A percentile compares a stretch with the other conserved stretches of the same genome.
Evolutionary conservation across 2,888 invertebrate genomes (phyloP).

Genomic region (Tetragnatha montana): DNA sequence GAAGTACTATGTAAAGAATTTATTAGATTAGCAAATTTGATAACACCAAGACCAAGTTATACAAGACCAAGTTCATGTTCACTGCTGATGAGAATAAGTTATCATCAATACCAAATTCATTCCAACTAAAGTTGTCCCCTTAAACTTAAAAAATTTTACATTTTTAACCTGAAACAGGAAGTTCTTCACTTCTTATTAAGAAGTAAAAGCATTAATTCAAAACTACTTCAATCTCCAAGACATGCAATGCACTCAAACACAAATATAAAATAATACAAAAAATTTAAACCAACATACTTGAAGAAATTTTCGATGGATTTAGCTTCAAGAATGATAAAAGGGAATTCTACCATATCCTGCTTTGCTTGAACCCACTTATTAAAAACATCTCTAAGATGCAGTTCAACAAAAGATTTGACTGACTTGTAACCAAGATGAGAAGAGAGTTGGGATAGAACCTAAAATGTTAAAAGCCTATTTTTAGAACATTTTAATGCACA

Average conservation of each 20-base stretch:
- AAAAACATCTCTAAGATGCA: constrained; percentile 48
- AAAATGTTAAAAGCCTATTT: not conserved
- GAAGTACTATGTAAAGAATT: too few relatives aligned
- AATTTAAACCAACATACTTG: constrained; percentile 17
- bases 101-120: too few relatives aligned
- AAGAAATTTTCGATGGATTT: constrained; percentile 35
- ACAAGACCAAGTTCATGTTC: too few relatives aligned
- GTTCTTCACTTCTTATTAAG: too few relatives aligned
- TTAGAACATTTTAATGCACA: not conserved
- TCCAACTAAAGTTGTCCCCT: too few relatives aligned
- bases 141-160: too few relatives aligned
- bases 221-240: too few relatives aligned
- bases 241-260: not conserved
- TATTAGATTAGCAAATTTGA: too few relatives aligned
- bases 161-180: too few relatives aligned
- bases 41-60: too few relatives aligned
- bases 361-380: constrained; percentile 53
- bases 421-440: constrained; percentile 28
- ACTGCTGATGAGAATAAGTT: too few relatives aligned
- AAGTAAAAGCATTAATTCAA: too few relatives aligned
- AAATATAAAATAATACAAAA: not conserved
- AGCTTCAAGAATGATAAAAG: constrained; percentile 33
- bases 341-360: constrained; percentile 54
- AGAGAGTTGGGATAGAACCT: constrained; percentile 52
- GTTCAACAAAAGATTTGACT: constrained; percentile 42